Base-by-base conservation (phyloP, 2,888 invertebrate genomes). In the Choristoneura rosaceana region DNA sequence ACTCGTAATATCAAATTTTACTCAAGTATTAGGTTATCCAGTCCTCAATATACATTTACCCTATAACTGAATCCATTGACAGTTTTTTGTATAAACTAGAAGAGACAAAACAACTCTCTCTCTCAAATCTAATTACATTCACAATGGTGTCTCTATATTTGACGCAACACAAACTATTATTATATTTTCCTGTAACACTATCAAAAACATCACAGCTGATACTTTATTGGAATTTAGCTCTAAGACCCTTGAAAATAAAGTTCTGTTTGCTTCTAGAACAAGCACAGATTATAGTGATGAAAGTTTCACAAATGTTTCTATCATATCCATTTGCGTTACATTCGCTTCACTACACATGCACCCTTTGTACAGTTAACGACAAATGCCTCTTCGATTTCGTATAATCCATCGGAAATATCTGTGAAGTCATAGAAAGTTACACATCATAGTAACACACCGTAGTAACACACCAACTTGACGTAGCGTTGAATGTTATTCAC, bases 271-370 rank as follows among this genome's bases (percentile, higher is more conserved):
- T 4, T 4, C 0, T 3, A 25, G 4, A 25, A 17, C 10, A 25
- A 25, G 25, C 25, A 12, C 25, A n/a, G n/a, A 12, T 4, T 50
- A 61, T 10, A 62, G 61, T 43, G 52, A 52, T 38, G 63, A 38
- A 55, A 66, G 66, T 61, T n/a, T 78, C 77, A 81, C 83, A 81
- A 85, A 81, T 82, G 83, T 82, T 81, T 79, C 81, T 77, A 70
- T 81, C 78, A 76, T 76, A 69, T 77, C 83, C 90, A 90, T 91
- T 91, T 87, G 85, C 82, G 82, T 90, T 87, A 85, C 82, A 80
- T 84, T 75, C 89, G 84, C 81, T 86, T 87, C 85, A 88, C 87
- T 90, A 83, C 82, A 79, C 55, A 47, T 55, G 65, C 64, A 60
- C 66, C 66, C 71, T 52, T 52, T 17, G 33, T 52, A 55, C 55